Conservation (phyloP, 2,888 invertebrate species). For the Incurvaria masculella region DNA sequence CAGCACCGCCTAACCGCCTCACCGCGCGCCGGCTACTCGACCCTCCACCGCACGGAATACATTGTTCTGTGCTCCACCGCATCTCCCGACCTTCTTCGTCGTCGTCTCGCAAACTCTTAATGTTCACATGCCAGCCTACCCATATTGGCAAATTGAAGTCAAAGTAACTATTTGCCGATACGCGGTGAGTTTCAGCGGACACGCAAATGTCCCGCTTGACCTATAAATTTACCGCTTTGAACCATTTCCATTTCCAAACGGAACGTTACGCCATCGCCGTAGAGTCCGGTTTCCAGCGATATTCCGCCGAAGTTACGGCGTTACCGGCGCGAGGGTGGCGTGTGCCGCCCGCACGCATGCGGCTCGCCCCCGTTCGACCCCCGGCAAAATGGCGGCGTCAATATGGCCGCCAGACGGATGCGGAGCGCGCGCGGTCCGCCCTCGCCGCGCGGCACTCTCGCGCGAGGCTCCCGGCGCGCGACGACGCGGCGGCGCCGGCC, state of each 20-base stretch:
- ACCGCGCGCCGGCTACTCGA: no score
- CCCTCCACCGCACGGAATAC: no score
- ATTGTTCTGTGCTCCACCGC: no score
- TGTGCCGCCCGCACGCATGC: slow-evolving; percentile 53
- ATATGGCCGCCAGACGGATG: slow-evolving; percentile 56
- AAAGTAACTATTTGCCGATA: neutral
- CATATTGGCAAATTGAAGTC: neutral
- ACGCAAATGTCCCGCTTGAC: slow-evolving; percentile 38
- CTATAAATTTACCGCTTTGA: slow-evolving; percentile 44
- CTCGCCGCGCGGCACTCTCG: slow-evolving; percentile 39
- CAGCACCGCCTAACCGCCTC: no score
- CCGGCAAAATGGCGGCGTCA: slow-evolving; percentile 55
- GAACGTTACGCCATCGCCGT: slow-evolving; percentile 30
- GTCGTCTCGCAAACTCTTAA: no score
- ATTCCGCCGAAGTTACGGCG: slow-evolving; percentile 33
- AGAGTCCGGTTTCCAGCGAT: slow-evolving; percentile 21
- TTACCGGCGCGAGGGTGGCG: slow-evolving; percentile 33
- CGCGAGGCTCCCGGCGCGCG: slow-evolving; percentile 31
- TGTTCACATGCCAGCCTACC: no score
- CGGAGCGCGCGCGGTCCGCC: slow-evolving; percentile 32
- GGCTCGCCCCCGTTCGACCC: slow-evolving; percentile 43
- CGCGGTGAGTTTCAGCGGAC: slow-evolving; percentile 35
- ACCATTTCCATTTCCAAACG: slow-evolving; percentile 21
- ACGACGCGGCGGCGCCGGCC: neutral
- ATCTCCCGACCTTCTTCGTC: no score